Evolutionary conservation across 2,888 invertebrate genomes (phyloP).

Genomic region (Andrena haemorrhoa): DNA sequence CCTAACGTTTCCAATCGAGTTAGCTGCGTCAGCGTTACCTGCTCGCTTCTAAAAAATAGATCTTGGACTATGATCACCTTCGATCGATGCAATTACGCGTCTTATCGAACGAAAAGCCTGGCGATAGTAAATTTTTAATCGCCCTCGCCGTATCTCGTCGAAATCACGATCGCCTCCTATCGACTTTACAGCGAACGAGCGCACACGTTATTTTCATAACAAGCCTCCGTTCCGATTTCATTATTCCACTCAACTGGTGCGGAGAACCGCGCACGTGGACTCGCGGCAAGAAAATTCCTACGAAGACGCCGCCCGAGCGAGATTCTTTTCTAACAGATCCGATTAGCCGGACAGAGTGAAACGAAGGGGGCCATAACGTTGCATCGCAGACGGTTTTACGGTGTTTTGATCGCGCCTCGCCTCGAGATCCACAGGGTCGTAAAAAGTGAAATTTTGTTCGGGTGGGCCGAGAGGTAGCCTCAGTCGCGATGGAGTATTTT

Average conservation of each 20-base stretch:
- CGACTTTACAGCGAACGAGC: not conserved
- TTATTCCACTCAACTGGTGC: not conserved
- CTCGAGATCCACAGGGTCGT: not conserved
- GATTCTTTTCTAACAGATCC: not conserved
- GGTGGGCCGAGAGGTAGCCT: not conserved
- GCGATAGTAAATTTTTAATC: slow-evolving; percentile 13
- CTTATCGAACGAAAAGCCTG: slow-evolving; percentile 17
- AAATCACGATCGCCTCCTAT: slow-evolving; percentile 23
- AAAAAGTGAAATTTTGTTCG: slow-evolving; percentile 18
- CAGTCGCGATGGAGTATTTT: not conserved
- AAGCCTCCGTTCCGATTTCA: not conserved
- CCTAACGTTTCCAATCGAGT: not conserved
- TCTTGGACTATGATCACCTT: not conserved
- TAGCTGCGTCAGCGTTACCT: too few relatives aligned
- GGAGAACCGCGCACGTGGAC: not conserved
- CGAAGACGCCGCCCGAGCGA: not conserved
- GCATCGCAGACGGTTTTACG: not conserved
- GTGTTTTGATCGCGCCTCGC: not conserved
- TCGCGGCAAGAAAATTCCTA: not conserved
- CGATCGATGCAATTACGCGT: not conserved
- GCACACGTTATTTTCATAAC: not conserved
- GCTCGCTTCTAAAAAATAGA: not conserved
- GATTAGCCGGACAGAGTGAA: not conserved
- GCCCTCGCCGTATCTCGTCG: not conserved
- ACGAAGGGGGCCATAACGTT: not conserved